A percentile compares a stretch with the other conserved stretches of the same genome.
Evolutionary conservation across 2,888 invertebrate genomes (phyloP).

Genomic region (Megaustenia siamemsis): DNA sequence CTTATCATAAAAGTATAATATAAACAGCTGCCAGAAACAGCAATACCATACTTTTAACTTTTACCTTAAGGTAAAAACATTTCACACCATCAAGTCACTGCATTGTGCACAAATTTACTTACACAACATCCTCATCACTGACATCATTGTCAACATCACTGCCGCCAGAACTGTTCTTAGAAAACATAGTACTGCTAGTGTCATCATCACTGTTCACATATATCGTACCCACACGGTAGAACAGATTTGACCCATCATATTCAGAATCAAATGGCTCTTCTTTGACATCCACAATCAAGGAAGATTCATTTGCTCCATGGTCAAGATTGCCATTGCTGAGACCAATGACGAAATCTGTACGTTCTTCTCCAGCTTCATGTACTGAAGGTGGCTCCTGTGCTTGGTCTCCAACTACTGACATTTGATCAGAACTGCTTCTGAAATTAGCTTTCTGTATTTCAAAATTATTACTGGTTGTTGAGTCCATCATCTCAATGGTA

Average conservation of each 20-base stretch:
- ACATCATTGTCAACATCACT: constrained; percentile 24
- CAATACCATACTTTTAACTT: no score
- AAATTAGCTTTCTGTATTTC: neutral
- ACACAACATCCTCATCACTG: constrained; percentile 44
- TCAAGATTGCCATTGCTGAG: neutral
- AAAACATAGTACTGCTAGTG: constrained; percentile 16
- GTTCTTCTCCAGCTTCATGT: neutral
- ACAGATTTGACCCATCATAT: neutral
- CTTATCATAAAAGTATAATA: neutral
- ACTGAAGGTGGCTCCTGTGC: neutral
- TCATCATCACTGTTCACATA: constrained; percentile 45
- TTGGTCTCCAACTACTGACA: neutral
- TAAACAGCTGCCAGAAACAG: neutral
- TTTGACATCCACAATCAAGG: neutral
- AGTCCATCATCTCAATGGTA: constrained; percentile 10
- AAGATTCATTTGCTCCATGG: neutral
- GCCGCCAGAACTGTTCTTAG: neutral
- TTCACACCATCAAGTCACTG: neutral
- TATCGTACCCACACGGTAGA: constrained; percentile 14
- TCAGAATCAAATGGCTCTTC: constrained; percentile 27
- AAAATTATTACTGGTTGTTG: neutral
- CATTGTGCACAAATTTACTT: neutral
- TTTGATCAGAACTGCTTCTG: neutral
- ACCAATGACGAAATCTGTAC: neutral
- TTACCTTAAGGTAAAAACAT: no score